Base-by-base conservation (phyloP, 2,113 vertebrate genomes). In the Melanostigma gelatinosum region DNA sequence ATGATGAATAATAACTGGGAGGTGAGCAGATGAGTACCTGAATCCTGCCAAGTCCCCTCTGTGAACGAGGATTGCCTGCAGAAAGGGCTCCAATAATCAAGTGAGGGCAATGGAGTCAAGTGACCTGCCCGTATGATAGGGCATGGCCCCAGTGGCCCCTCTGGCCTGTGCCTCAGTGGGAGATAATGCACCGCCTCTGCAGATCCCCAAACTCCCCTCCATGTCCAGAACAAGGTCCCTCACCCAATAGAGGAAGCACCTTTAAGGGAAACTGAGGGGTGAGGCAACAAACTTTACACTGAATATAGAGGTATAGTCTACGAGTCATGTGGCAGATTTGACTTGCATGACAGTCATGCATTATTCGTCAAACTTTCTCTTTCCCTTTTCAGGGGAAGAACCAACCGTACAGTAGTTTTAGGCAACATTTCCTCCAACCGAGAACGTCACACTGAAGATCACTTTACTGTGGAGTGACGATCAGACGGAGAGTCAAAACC, bases 151-250 rank as follows among this genome's bases (percentile, higher is more conserved):
- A 18, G 70, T 86, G 86, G 84, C 88, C 91, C 86, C 63, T 83
- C 50, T 80, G 73, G 79, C 89, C 85, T 81, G 69, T 86, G 85
- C 83, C 85, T 88, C 82, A 76, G 75, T 79, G 85, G 85, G 81
- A 89, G 92, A 92, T 94, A 94, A 94, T 94, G 92, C 82, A 79
- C 90, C 93, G 90, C 94, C 94, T 94, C 94, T 92, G 92, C 94
- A 93, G 80, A 90, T 89, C 88, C 82, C 54, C 57, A 91, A 80
- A 91, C 71, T 75, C 62, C 72, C 46, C 78, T 77, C 82, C 85
- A 79, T 80, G 84, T 77, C 72, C 84, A 78, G 42, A 85, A 68
- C 61, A 69, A 72, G 66, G 85, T 79, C 61, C 62, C 29, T 73
- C 63, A 72, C 76, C 71, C 66, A 34, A 62, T 13, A 57, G 58